phyloP scores from a whole-genome alignment of 2,888 invertebrate species.

The Serrognathus titanus region DNA sequence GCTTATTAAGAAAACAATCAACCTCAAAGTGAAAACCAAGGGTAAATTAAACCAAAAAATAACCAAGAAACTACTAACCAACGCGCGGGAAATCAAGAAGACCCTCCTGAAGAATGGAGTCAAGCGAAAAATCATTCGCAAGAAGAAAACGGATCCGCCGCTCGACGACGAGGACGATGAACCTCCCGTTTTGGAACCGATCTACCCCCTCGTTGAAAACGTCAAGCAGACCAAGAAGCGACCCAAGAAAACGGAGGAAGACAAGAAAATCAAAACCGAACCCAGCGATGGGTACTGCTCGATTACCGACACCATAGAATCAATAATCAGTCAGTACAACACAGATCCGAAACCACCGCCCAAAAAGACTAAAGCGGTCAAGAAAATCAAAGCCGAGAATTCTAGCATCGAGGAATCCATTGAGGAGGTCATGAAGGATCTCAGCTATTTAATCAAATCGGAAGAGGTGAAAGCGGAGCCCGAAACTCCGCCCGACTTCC shows the following conservation, averaged over 20 bases:
- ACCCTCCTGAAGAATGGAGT: constrained; percentile 42
- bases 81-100: constrained; percentile 39
- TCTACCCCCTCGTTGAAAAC: constrained; percentile 36
- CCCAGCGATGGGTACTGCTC: constrained; percentile 6
- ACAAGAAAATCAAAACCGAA: constrained; percentile 22
- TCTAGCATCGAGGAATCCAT: constrained; percentile 27
- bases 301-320: constrained; percentile 24
- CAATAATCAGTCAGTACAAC: constrained; percentile 21
- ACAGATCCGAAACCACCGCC: constrained; percentile 18
- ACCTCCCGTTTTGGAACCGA: constrained; percentile 42
- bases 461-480: constrained; percentile 36
- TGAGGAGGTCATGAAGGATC: constrained; percentile 45
- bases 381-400: constrained; percentile 20
- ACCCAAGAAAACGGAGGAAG: constrained; percentile 20
- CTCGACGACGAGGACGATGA: constrained; percentile 20
- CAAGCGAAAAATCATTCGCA: constrained; percentile 29
- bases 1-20: constrained; percentile 26
- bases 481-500: constrained; percentile 32
- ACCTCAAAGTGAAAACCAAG: constrained; percentile 39
- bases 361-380: constrained; percentile 20
- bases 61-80: constrained; percentile 37
- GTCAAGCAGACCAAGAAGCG: constrained; percentile 25
- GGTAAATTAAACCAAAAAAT: constrained; percentile 34
- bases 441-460: constrained; percentile 35
- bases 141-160: constrained; percentile 30